phyloP scores from a whole-genome alignment of 2,797 vertebrate genomes.

The Vultur gryphus region DNA sequence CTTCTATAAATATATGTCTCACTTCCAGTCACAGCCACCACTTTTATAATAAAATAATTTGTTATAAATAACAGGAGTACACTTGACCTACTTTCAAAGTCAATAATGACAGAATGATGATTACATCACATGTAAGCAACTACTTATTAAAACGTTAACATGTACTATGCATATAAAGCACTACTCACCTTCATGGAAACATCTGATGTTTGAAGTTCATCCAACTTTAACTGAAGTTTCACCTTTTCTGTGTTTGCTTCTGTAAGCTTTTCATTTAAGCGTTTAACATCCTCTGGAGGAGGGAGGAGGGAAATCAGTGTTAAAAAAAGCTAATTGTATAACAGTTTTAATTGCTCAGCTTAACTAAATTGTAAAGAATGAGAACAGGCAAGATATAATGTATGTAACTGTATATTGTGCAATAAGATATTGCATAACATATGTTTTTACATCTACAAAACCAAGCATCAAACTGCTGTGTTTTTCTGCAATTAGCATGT shows the following conservation, averaged over 20 bases:
- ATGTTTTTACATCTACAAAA: not conserved
- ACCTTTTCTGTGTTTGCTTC: constrained; percentile 86
- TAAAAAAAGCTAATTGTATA: not conserved
- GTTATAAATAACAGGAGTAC: not conserved
- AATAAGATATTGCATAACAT: not conserved
- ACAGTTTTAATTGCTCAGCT: not conserved
- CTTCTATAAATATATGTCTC: not conserved
- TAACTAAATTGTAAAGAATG: not conserved
- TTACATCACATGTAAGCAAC: not conserved
- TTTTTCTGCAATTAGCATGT: not conserved
- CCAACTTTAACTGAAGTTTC: constrained; percentile 87
- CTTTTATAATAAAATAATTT: not conserved
- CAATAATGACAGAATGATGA: not conserved
- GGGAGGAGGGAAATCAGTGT: not conserved
- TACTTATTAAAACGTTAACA: not conserved
- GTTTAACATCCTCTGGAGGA: constrained; percentile 87
- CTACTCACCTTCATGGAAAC: constrained; percentile 88
- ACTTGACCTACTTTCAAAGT: not conserved
- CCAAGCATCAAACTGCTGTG: not conserved
- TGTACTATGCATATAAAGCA: not conserved
- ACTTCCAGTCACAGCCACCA: not conserved
- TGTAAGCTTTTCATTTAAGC: constrained; percentile 87
- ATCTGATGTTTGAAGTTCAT: constrained; percentile 91
- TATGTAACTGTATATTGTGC: not conserved
- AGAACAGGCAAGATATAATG: not conserved